Base-by-base conservation (phyloP, 1,140 invertebrate genomes). In the Drosophila teissieri region DNA sequence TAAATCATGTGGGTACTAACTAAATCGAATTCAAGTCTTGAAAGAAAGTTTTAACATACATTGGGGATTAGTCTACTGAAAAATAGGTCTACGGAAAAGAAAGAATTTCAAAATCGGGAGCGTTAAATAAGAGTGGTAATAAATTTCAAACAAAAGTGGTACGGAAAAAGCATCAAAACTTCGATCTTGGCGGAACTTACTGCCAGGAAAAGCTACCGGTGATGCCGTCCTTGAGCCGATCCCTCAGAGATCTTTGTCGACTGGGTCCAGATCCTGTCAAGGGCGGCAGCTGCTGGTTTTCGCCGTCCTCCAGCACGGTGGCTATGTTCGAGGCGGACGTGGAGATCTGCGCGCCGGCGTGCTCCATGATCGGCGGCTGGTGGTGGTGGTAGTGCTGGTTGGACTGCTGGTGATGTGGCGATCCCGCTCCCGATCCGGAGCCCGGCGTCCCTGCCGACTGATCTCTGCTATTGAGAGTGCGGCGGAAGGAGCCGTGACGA, bases 151-250 rank as follows among this genome's bases (percentile, higher is more conserved):
- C 24, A 19, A 60, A 58, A 76, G 63, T 61, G 52, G 40, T 78
- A 8, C 8, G 34, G 56, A 73, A 81, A 55, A 83, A 81, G 64
- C 83, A 34, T 54, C 61, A 44, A 48, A 78, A 68, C 73, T 31
- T 3, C 40, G 42, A 58, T 37, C 46, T 44, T 69, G 15, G 24
- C 53, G 52, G 58, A 91, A 96, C 95, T 96, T 94, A 96, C 95
- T 96, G 95, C 95, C 95, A 96, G 74, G 94, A 94, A 84, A 95
- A 95, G 91, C 95, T 95, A 89, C 95, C 95, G 34, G 95, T 95
- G 91, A 96, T 96, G 78, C 95, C 95, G 49, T 96, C 95, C 85
- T 95, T 94, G 42, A 96, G 94, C 19, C 95, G 94, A 90, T 96
- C 95, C 90, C 95, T 95, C 76, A 96, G 91, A 1, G 94, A 95